Percentiles rank a stretch among this genome's conserved stretches.
phyloP scores from a whole-genome alignment of 2,888 invertebrate species.

The Labia minor region DNA sequence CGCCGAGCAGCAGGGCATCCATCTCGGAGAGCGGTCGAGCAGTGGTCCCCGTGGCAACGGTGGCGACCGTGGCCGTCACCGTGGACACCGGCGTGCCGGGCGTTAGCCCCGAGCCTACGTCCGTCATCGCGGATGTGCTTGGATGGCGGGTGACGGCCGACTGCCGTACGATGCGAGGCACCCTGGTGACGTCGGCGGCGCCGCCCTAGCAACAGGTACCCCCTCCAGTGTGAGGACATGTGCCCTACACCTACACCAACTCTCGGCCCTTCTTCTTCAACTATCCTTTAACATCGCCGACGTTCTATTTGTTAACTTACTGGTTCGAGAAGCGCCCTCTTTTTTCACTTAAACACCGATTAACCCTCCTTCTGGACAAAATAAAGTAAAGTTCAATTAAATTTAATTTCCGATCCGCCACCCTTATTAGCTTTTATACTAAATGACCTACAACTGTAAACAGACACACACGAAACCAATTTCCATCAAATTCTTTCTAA shows the following conservation, averaged over 20 bases:
- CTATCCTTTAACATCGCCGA: too few relatives aligned
- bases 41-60: constrained; percentile 38
- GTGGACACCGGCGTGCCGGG: constrained; percentile 39
- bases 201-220: constrained; percentile 13
- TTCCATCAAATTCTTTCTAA: too few relatives aligned
- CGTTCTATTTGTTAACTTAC: too few relatives aligned
- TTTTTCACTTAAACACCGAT: too few relatives aligned
- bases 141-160: constrained; percentile 32
- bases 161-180: constrained; percentile 31
- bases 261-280: too few relatives aligned
- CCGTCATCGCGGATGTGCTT: constrained; percentile 38
- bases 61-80: constrained; percentile 42
- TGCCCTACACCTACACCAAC: background rate
- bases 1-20: constrained; percentile 64
- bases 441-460: too few relatives aligned
- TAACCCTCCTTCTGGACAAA: too few relatives aligned
- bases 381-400: too few relatives aligned
- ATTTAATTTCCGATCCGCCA: too few relatives aligned
- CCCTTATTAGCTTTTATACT: too few relatives aligned
- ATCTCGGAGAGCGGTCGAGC: constrained; percentile 44
- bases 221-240: background rate
- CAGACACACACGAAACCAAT: too few relatives aligned
- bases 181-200: background rate
- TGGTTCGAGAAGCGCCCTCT: too few relatives aligned
- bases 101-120: constrained; percentile 26